Conservation (phyloP, 2,797 vertebrate genomes). For the Semotilus atromaculatus region DNA sequence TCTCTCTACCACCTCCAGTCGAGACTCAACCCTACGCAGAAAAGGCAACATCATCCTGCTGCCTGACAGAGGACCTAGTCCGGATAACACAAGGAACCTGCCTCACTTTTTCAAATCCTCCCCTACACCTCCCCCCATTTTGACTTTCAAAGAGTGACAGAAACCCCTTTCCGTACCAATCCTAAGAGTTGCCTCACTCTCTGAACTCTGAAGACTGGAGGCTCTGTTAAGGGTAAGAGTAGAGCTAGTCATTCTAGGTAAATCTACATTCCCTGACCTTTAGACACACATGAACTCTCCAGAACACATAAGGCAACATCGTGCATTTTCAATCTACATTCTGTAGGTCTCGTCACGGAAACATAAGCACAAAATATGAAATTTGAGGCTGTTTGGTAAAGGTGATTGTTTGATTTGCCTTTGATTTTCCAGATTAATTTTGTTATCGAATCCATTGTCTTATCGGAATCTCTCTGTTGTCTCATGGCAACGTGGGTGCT, state of each 20-base stretch:
- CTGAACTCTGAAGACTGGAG: conserved; percentile 45
- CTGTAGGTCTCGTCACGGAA: conserved; percentile 9
- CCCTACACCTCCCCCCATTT: conserved; percentile 86
- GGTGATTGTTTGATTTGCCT: conserved; percentile 34
- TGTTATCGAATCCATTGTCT: conserved; percentile 21
- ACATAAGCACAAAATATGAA: conserved; percentile 53
- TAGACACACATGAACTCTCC: conserved; percentile 16
- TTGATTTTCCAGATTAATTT: conserved; percentile 18
- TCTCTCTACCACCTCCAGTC: conserved; percentile 89
- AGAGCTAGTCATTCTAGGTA: conserved; percentile 69
- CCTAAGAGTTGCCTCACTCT: conserved; percentile 63
- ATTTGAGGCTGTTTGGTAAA: conserved; percentile 15
- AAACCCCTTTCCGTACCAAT: conserved; percentile 17
- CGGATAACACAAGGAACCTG: conserved; percentile 93
- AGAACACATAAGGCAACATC: conserved; percentile 29
- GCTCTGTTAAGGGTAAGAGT: conserved; percentile 53
- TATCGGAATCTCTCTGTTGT: conserved; percentile 50
- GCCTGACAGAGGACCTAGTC: conserved; percentile 92
- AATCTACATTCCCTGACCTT: conserved; percentile 53
- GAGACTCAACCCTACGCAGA: conserved; percentile 91
- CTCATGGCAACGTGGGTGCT: conserved; percentile 59
- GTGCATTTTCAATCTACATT: conserved; percentile 34
- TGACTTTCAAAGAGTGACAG: conserved; percentile 85
- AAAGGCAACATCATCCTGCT: conserved; percentile 94
- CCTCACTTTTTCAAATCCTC: conserved; percentile 96